phyloP scores from a whole-genome alignment of 2,888 invertebrate species.

The Hartigia nigra region DNA sequence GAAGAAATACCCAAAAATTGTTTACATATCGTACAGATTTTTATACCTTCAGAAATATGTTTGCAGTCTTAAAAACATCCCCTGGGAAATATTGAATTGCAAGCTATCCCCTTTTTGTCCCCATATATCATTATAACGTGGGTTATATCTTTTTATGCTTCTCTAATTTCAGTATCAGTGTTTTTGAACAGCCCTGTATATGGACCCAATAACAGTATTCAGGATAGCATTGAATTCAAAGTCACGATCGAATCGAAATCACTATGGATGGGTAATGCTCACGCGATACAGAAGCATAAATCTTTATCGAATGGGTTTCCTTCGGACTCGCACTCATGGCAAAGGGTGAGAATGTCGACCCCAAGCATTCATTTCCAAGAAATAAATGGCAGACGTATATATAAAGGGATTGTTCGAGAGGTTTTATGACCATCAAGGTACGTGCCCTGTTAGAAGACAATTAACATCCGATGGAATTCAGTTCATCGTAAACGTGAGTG shows the following conservation, averaged over 20 bases:
- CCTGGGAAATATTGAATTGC: too few species aligned
- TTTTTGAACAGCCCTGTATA: too few species aligned
- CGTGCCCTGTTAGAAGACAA: conserved; percentile 30
- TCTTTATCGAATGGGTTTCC: conserved; percentile 26
- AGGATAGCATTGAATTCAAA: conserved; percentile 2
- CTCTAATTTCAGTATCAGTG: too few species aligned
- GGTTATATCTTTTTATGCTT: too few species aligned
- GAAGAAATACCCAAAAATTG: too few species aligned
- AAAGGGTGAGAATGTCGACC: background rate
- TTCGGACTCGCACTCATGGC: background rate
- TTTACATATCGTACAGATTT: too few species aligned
- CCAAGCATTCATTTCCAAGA: background rate
- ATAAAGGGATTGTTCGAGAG: conserved; percentile 14
- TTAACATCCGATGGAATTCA: conserved; percentile 19
- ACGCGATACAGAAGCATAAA: conserved; percentile 27
- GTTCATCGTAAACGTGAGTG: too few species aligned
- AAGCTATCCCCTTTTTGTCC: too few species aligned
- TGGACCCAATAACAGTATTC: too few species aligned
- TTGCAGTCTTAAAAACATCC: too few species aligned
- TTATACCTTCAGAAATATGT: too few species aligned
- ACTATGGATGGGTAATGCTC: conserved; percentile 15
- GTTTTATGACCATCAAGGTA: conserved; percentile 31
- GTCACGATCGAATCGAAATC: conserved; percentile 27
- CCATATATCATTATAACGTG: too few species aligned
- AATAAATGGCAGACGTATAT: conserved; percentile 12